phyloP scores from a whole-genome alignment of 2,113 vertebrate genomes.

The Dasyurus viverrinus region DNA sequence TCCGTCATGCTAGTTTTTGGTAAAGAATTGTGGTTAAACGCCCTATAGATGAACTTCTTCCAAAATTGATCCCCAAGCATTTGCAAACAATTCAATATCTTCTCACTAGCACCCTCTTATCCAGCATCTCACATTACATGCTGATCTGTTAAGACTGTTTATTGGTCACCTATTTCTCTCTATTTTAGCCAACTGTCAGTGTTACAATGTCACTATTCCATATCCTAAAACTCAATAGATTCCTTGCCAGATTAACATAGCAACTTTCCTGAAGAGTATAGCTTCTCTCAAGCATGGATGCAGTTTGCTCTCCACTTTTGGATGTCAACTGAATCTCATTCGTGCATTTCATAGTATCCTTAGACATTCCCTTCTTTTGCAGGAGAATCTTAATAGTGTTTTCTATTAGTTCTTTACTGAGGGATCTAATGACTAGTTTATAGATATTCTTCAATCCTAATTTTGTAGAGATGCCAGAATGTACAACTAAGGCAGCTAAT shows the following conservation, averaged over 20 bases:
- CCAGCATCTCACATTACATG: neutral
- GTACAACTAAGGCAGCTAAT: neutral
- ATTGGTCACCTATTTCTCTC: neutral
- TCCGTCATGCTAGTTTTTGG: neutral
- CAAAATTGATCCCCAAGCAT: neutral
- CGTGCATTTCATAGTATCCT: neutral
- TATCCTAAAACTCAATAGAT: neutral
- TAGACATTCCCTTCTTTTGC: neutral
- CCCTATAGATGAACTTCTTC: neutral
- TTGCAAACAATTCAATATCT: neutral
- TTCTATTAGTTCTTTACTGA: neutral
- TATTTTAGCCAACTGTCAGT: neutral
- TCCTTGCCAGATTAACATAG: neutral
- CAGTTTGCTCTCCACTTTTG: neutral
- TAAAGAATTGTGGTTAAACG: neutral
- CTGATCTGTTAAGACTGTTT: neutral
- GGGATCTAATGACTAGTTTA: neutral
- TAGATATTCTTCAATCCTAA: neutral
- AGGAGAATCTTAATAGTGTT: neutral
- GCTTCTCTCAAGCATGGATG: neutral
- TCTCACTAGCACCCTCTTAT: neutral
- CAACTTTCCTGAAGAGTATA: neutral
- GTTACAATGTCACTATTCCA: neutral
- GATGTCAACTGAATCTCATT: neutral
- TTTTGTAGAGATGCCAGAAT: neutral